A percentile compares a stretch with the other conserved stretches of the same genome.
phyloP scores from a whole-genome alignment of 2,797 vertebrate species.

The Halcyon smyrnensis region DNA sequence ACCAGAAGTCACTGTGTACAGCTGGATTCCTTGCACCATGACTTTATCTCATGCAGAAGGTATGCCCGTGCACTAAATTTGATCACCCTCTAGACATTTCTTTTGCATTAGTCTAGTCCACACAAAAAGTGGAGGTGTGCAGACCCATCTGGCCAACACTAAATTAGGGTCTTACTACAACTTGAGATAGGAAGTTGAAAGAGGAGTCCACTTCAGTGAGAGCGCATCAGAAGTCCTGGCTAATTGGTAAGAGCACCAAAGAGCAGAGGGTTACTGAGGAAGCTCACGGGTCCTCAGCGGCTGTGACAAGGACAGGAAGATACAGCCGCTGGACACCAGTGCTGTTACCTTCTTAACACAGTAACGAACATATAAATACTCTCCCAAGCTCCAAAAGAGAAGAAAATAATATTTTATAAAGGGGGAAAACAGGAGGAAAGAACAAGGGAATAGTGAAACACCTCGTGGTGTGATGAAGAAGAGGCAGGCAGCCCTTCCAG shows the following conservation, averaged over 20 bases:
- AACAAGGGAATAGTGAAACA: not conserved
- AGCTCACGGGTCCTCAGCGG: not conserved
- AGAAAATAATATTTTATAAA: not conserved
- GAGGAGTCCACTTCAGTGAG: not conserved
- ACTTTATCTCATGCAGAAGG: not conserved
- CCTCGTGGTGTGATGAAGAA: not conserved
- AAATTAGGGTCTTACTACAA: not conserved
- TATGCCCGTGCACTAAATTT: not conserved
- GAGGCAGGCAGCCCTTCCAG: not conserved
- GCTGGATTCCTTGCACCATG: not conserved
- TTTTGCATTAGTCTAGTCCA: not conserved
- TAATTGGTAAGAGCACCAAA: not conserved
- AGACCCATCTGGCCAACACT: not conserved
- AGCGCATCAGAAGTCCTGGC: not conserved
- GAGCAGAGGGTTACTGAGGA: not conserved
- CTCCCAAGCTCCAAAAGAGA: not conserved
- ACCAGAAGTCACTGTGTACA: not conserved
- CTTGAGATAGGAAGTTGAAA: not conserved
- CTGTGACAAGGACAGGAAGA: not conserved
- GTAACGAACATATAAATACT: not conserved
- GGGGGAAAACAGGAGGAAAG: not conserved
- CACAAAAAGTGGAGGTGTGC: not conserved
- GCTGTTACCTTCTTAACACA: not conserved
- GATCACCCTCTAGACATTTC: rapidly evolving
- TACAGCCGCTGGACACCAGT: not conserved